Evolutionary conservation across 2,888 invertebrate species (phyloP), one percentile per base, ranked within the genome.

Genomic region (Dioctria linearis): DNA sequence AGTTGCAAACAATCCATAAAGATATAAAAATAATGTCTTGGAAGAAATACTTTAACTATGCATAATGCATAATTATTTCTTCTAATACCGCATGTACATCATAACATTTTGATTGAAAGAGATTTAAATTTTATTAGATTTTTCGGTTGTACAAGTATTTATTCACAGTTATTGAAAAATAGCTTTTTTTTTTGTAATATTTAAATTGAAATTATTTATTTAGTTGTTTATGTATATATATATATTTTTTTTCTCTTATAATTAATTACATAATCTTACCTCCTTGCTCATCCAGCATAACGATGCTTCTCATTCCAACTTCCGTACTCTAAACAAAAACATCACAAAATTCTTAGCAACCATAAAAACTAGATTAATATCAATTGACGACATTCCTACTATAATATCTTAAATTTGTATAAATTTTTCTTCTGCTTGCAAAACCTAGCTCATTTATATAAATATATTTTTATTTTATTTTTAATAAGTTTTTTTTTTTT

Each of bases 251-350:
- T 81, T 84, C 83, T 78, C 59, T 83, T 76, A 81, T 81, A 63
- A 83, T 83, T 83, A 83, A 39, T 86, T 86, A 88, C 90, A 90
- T 90, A 90, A 90, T 90, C 96, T 97, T 96, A 98, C 98, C 98
- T 95, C 98, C 98, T 95, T 98, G 98, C 93, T 98, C 98, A 94
- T 98, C 98, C 95, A 98, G 95, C 95, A 98, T 98, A 92, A 98
- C 98, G 93, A 98, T 95, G 92, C 98, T 96, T 93, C 96, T 96
- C 94, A 98, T 98, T 92, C 98, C 98, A 91, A 98, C 98, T 93
- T 98, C 98, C 94, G 98, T 98, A 93, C 98, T 97, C 98, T 98
- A 95, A 93, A 95, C 94, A 93, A 91, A 92, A 88, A 88, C 84
- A 88, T 83, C 84, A 85, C 85, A 85, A 84, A 84, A 82, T 82